A percentile compares a stretch with the other conserved stretches of the same genome.
phyloP scores from a whole-genome alignment of 2,113 vertebrate species.

The Hippoglossus stenolepis region DNA sequence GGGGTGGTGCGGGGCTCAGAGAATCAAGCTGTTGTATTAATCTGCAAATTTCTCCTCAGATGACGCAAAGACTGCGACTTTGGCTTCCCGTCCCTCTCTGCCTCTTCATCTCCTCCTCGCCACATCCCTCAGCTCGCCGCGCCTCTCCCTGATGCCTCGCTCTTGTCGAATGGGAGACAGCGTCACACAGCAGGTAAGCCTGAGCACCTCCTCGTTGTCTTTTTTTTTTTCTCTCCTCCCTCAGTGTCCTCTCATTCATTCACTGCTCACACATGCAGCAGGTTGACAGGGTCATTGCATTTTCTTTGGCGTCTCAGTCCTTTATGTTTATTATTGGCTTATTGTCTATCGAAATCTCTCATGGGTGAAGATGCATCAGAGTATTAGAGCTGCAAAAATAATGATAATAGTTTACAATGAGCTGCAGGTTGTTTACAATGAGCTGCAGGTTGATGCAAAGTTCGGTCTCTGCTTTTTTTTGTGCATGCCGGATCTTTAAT shows the following conservation, averaged over 20 bases:
- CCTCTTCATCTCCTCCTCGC: constrained; percentile 49
- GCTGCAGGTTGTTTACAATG: neutral
- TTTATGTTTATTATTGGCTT: neutral
- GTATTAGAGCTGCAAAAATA: neutral
- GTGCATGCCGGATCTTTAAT: neutral
- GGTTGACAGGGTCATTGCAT: neutral
- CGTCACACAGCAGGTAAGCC: constrained; percentile 76
- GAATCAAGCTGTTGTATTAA: constrained; percentile 79
- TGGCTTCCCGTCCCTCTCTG: constrained; percentile 49
- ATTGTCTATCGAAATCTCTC: neutral
- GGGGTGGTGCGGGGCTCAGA: constrained; percentile 42
- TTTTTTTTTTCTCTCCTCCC: neutral
- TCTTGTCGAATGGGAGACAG: constrained; percentile 69
- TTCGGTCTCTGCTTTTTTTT: neutral
- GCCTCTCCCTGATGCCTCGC: constrained; percentile 67
- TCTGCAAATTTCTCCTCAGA: constrained; percentile 83
- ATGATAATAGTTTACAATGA: neutral
- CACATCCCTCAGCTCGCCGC: constrained; percentile 34
- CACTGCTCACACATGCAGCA: neutral
- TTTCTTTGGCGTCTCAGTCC: neutral
- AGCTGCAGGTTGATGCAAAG: neutral
- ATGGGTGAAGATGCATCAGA: neutral
- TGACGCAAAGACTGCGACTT: constrained; percentile 80
- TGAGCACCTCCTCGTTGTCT: neutral
- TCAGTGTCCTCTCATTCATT: neutral